These are phyloP conservation scores for Odontothrips loti DNA, from an alignment of 2,888 invertebrate genomes.

Conservation along the genomic window DNA sequence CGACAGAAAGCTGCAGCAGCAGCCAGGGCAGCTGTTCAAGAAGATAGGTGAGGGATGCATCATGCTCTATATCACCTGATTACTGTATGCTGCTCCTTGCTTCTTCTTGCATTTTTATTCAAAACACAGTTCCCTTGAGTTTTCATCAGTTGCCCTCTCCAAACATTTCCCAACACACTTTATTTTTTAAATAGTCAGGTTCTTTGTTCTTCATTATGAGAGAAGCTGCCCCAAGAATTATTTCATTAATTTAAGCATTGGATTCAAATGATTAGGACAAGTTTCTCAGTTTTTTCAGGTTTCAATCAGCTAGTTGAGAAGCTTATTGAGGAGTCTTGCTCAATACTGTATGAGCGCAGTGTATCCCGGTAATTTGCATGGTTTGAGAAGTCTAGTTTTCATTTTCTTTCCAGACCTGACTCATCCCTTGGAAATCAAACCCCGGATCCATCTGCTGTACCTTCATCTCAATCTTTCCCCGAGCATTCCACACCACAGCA, in stretches of 20 bases:
- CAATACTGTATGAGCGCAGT: background rate
- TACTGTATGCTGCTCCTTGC: conserved; percentile 26
- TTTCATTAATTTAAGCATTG: background rate
- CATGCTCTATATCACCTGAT: conserved; percentile 26
- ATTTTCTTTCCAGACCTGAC: background rate
- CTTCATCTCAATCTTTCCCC: background rate
- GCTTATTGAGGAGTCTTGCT: background rate
- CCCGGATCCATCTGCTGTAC: background rate
- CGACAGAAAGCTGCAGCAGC: conserved; percentile 37
- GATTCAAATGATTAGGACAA: background rate
- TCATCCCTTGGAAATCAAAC: background rate
- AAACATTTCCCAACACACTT: background rate
- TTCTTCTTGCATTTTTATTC: conserved; percentile 7
- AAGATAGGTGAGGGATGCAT: conserved; percentile 37
- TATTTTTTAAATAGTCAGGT: background rate
- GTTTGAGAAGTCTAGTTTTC: background rate
- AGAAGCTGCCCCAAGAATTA: background rate
- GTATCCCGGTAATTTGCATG: background rate
- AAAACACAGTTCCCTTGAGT: background rate
- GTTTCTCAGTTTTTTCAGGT: conserved; percentile 5
- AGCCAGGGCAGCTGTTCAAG: conserved; percentile 32
- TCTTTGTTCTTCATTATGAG: background rate
- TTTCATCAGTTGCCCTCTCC: conserved; percentile 3
- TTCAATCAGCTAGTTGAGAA: background rate
- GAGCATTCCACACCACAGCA: background rate